Base-by-base conservation (phyloP, 2,113 vertebrate species). In the Syngnathus floridae region DNA sequence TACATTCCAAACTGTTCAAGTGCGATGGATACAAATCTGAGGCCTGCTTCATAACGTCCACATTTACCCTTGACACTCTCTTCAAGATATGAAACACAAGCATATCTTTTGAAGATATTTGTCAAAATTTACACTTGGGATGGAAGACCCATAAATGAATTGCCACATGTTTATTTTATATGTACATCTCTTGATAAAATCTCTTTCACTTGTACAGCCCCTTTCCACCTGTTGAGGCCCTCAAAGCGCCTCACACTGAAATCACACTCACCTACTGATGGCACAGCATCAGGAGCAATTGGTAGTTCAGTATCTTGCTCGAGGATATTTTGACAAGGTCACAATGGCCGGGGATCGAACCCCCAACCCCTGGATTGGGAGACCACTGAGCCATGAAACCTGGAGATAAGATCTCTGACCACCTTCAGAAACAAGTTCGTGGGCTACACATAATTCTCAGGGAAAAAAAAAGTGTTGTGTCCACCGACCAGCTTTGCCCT, bases 11-110 rank as follows among this genome's bases (percentile, higher is more conserved):
- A 66, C 72, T 72, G 74, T 71, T 71, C 48, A 46, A 54, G 64
- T 64, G 64, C 37, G 70, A 36, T 41, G 78, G 76, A 82, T 78
- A 67, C 55, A 79, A 80, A 81, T 82, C 73, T 77, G 71, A 61
- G 83, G 82, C 66, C 17, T 68, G 67, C 77, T 82, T 72, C 67
- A 82, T 71, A 68, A 63, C 67, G 45, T 69, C 78, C 75, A 76
- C 79, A 82, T 72, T 67, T 64, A 66, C 71, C 82, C 78, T 78
- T 51, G 58, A 37, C 16, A 19, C 9, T 21, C 36, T 40, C 38
- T 60, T 21, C 19, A 21, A 60, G 37, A 38, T 21, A n/a, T 21
- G 36, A 59, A 59, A 38, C n/a, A 38, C 57, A n/a, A 58, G 37
- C 5, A 56, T 56, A 56, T 16, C 11, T 12, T 56, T 56, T 7